Evolutionary conservation across 2,797 vertebrate genomes (phyloP).

Genomic region (Erpetoichthys calabaricus): DNA sequence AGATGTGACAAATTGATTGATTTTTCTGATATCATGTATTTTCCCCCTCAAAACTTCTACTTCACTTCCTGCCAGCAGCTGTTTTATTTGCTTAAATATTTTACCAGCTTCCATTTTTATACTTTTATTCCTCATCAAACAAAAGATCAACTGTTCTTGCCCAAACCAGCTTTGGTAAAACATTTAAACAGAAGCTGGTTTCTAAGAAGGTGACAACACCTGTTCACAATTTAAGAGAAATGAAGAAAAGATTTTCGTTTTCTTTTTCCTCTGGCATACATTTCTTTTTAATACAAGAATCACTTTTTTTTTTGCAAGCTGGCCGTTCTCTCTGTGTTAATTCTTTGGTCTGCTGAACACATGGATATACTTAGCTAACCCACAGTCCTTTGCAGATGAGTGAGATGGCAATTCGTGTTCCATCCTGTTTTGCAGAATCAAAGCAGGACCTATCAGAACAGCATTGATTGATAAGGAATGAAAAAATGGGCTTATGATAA

Average conservation of each 20-base stretch:
- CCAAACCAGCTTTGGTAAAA: neutral
- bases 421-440: constrained; percentile 16
- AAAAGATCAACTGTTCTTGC: constrained; percentile 33
- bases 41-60: constrained; percentile 36
- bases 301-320: constrained; percentile 24
- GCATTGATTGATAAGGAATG: constrained; percentile 18
- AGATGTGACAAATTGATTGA: too few relatives aligned
- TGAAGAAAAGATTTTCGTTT: constrained; percentile 42
- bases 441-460: constrained; percentile 17
- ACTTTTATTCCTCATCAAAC: constrained; percentile 39
- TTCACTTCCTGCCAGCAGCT: constrained; percentile 12
- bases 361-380: constrained; percentile 31
- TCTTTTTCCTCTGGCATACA: constrained; percentile 18
- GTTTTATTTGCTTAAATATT: constrained; percentile 47
- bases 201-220: constrained; percentile 36
- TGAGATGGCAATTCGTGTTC: constrained; percentile 22
- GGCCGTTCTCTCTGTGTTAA: constrained; percentile 26
- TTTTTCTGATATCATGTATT: constrained; percentile 11
- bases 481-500: constrained; percentile 12
- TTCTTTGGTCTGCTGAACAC: constrained; percentile 24
- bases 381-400: constrained; percentile 34
- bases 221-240: constrained; percentile 51
- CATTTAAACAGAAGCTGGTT: constrained; percentile 35
- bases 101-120: constrained; percentile 38
- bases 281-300: constrained; percentile 18